Percentiles rank a stretch among this genome's conserved stretches.
These are phyloP conservation scores for Ascidia mentula DNA, from an alignment of 23 tunicate genomes.

Conservation along the genomic window DNA sequence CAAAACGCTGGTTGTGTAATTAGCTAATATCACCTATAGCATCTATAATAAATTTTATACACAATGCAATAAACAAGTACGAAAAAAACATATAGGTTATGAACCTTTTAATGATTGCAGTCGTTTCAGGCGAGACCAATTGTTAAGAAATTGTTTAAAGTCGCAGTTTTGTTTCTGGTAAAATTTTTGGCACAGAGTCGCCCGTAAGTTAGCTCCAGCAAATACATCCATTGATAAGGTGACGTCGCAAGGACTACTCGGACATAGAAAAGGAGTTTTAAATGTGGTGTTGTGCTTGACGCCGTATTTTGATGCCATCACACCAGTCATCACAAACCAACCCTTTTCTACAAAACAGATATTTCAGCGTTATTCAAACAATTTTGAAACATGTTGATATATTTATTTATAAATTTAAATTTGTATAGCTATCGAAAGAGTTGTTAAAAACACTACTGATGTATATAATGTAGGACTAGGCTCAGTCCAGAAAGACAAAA, in stretches of 20 bases:
- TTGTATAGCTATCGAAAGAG: too few relatives aligned
- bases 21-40: too few relatives aligned
- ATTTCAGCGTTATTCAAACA: not conserved
- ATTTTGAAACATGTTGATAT: too few relatives aligned
- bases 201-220: slow-evolving; percentile 3
- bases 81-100: too few relatives aligned
- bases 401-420: too few relatives aligned
- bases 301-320: not conserved
- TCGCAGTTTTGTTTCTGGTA: slow-evolving; percentile 13
- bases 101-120: not conserved
- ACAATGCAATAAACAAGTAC: too few relatives aligned
- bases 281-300: not conserved
- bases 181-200: slow-evolving; percentile 26
- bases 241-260: not conserved
- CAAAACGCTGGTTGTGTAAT: too few relatives aligned
- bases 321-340: slow-evolving; percentile 13
- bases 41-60: too few relatives aligned
- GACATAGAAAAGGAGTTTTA: slow-evolving; percentile 20
- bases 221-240: not conserved
- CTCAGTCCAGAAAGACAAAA: too few relatives aligned
- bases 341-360: not conserved
- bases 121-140: slow-evolving; percentile 23
- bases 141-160: not conserved
- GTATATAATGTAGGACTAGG: too few relatives aligned
- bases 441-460: too few relatives aligned